Evolutionary conservation across 2,888 invertebrate genomes (phyloP).

Genomic region (Seladonia tumulorum): DNA sequence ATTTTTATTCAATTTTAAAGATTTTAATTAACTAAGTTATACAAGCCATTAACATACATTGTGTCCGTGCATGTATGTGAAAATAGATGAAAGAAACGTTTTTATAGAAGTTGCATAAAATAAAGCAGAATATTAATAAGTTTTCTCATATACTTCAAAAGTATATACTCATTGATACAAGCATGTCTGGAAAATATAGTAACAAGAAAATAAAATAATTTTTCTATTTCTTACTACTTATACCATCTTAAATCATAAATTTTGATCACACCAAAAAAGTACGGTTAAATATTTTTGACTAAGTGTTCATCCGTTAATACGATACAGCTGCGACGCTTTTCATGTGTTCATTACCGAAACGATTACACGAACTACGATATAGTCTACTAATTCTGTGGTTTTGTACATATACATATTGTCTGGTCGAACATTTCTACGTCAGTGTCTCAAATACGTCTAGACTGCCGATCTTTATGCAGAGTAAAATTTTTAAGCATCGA

Average conservation of each 20-base stretch:
- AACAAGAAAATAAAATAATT: not conserved
- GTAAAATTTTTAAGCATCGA: not conserved
- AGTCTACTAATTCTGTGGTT: slow-evolving; percentile 3
- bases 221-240: not conserved
- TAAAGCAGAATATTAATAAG: not conserved
- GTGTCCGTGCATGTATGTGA: not conserved
- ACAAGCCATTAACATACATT: not conserved
- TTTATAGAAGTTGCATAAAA: not conserved
- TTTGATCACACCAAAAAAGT: no score
- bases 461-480: not conserved
- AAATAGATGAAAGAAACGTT: not conserved
- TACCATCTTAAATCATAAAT: not conserved
- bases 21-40: not conserved
- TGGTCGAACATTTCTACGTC: slow-evolving; percentile 5
- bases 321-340: not conserved
- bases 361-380: slow-evolving; percentile 4
- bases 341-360: not conserved
- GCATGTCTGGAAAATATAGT: not conserved
- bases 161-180: not conserved
- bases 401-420: not conserved
- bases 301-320: not conserved
- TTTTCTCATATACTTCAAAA: not conserved
- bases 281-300: not conserved
- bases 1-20: not conserved
- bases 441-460: not conserved